Evolutionary conservation across 2,113 vertebrate species (phyloP).

Genomic region (Poicephalus gulielmi): DNA sequence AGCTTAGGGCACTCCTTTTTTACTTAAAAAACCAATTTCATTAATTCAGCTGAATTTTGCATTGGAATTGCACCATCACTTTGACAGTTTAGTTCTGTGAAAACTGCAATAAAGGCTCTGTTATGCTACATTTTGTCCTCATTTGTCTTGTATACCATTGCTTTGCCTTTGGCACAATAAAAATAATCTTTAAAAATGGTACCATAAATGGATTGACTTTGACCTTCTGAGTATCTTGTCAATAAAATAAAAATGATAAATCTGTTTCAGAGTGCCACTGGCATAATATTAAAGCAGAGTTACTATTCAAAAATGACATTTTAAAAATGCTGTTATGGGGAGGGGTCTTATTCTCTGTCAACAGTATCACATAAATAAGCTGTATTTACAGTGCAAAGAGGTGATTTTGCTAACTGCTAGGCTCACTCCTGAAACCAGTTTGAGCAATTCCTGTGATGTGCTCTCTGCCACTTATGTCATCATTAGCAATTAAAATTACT

Average conservation of each 20-base stretch:
- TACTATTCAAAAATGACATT: constrained; percentile 34
- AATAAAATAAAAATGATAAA: constrained; percentile 62
- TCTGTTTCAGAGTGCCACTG: neutral
- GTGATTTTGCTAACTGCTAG: neutral
- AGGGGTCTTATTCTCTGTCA: neutral
- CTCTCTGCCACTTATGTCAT: constrained; percentile 23
- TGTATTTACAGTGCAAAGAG: neutral
- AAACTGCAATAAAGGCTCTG: constrained; percentile 16
- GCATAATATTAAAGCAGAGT: neutral
- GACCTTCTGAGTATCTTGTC: constrained; percentile 59
- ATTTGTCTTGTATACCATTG: constrained; percentile 40
- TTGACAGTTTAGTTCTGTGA: constrained; percentile 20
- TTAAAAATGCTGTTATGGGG: neutral
- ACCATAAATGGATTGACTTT: constrained; percentile 46
- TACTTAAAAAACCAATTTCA: constrained; percentile 7
- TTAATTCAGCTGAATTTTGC: constrained; percentile 37
- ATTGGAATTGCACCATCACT: neutral
- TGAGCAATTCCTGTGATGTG: neutral
- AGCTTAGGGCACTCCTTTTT: neutral
- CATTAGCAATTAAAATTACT: constrained; percentile 49
- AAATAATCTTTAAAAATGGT: constrained; percentile 60
- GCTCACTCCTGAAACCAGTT: neutral
- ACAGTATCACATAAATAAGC: neutral
- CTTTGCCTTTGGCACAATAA: constrained; percentile 53
- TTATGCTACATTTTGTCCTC: constrained; percentile 18